Conservation (phyloP, 2,113 vertebrate species). For the Pimephales promelas region DNA sequence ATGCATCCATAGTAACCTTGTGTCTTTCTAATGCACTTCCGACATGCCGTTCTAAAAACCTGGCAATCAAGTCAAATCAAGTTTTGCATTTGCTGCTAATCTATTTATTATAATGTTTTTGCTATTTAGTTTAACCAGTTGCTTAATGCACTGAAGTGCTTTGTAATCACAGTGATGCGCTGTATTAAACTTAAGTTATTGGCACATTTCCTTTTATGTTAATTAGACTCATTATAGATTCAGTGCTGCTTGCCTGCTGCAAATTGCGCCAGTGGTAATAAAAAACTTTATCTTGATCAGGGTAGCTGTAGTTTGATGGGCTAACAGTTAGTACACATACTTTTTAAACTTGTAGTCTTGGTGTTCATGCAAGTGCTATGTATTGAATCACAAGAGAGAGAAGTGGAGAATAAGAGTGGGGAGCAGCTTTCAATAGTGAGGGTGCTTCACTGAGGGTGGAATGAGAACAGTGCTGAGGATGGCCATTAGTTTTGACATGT, state of each 20-base stretch:
- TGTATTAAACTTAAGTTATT: not conserved
- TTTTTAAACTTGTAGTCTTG: not conserved
- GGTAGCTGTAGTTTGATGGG: not conserved
- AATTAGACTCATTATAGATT: not conserved
- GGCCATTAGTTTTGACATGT: slow-evolving; percentile 18
- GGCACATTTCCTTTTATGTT: not conserved
- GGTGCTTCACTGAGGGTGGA: slow-evolving; percentile 9
- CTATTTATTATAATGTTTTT: not conserved
- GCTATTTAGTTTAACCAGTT: not conserved
- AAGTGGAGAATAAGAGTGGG: slow-evolving; percentile 7
- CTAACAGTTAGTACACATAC: not conserved
- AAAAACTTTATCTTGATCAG: not conserved
- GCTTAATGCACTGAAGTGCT: not conserved
- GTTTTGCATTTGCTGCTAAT: not conserved
- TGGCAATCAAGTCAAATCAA: no score
- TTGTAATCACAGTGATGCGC: no score
- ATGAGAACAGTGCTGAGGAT: slow-evolving; percentile 16
- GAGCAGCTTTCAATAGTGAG: slow-evolving; percentile 3
- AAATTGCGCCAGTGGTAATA: not conserved
- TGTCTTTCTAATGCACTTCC: not conserved
- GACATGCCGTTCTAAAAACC: no score
- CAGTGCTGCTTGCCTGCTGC: not conserved
- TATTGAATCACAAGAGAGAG: not conserved
- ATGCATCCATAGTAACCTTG: not conserved
- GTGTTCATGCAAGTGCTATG: not conserved